phyloP scores from a whole-genome alignment of 2,113 vertebrate genomes.

The Athene noctua region DNA sequence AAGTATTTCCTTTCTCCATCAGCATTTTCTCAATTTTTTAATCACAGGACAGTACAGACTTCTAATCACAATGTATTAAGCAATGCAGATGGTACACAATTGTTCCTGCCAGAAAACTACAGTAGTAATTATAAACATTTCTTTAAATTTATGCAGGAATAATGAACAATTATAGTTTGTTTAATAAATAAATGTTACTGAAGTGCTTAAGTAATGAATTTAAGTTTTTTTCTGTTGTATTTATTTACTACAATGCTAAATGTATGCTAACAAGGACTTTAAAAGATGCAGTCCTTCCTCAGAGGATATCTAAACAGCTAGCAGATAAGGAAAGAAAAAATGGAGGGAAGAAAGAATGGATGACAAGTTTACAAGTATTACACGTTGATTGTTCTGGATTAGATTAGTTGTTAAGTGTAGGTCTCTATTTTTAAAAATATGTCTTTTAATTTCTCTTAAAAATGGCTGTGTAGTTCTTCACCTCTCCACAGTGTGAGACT shows the following conservation, averaged over 20 bases:
- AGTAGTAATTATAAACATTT: not conserved
- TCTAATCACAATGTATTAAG: not conserved
- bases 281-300: not conserved
- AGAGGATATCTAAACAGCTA: not conserved
- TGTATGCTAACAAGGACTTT: not conserved
- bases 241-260: not conserved
- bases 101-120: not conserved
- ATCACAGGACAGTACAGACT: not conserved
- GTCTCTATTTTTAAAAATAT: not conserved
- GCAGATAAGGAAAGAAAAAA: not conserved
- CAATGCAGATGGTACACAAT: not conserved
- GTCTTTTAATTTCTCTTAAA: not conserved
- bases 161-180: not conserved
- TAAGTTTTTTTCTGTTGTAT: not conserved
- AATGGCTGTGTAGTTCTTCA: not conserved
- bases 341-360: not conserved
- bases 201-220: conserved; percentile 8
- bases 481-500: not conserved
- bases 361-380: not conserved
- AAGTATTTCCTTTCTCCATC: not conserved
- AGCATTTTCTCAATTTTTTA: not conserved
- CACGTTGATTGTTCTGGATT: not conserved
- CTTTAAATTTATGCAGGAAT: not conserved
- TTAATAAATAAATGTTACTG: not conserved
- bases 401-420: not conserved